Base-by-base conservation (phyloP, 2,888 invertebrate genomes). In the Chrysina gloriosa region DNA sequence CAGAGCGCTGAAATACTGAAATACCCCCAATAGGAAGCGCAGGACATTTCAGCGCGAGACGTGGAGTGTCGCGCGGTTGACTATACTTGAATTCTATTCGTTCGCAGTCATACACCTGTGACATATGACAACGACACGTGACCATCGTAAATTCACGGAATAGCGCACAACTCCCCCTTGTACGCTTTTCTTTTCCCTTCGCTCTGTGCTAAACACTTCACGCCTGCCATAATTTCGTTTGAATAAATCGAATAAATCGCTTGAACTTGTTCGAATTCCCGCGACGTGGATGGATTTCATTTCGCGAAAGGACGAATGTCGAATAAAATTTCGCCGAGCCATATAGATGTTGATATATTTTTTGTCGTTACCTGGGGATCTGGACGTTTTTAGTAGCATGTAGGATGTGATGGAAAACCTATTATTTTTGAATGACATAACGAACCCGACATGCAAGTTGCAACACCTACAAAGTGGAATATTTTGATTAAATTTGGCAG, bases 91-190 rank as follows among this genome's bases (percentile, higher is more conserved):
- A 48, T 66, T 48, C 48, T 48, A 66, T 66, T 66, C 54, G 66
- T 61, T 61, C 48, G 27, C 31, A 48, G 48, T 66, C 66, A 66
- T 65, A 65, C 66, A 66, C 66, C 66, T 66, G 66, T 66, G 66
- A 66, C 66, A 66, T 61, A 66, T 66, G 66, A 66, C 66, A 61
- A 27, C 19, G 29, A 23, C 61, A 61, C 66, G 66, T 66, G 66
- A 66, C 66, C 66, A 27, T 66, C 66, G 56, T 66, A 66, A 58
- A 58, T 50, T 45, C 36, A 31, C 25, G 39, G 36, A 27, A 36
- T 64, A 63, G 47, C 47, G 16, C 19, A 63, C 63, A 31, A 42
- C 34, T n/a, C 31, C 27, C 2, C 9, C 29, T 27, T 39, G 27
- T 21, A 61, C 27, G 50, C 36, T 25, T 36, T 34, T 63, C 34